Base-by-base conservation (phyloP, 2,797 vertebrate genomes). In the Cossypha caffra region DNA sequence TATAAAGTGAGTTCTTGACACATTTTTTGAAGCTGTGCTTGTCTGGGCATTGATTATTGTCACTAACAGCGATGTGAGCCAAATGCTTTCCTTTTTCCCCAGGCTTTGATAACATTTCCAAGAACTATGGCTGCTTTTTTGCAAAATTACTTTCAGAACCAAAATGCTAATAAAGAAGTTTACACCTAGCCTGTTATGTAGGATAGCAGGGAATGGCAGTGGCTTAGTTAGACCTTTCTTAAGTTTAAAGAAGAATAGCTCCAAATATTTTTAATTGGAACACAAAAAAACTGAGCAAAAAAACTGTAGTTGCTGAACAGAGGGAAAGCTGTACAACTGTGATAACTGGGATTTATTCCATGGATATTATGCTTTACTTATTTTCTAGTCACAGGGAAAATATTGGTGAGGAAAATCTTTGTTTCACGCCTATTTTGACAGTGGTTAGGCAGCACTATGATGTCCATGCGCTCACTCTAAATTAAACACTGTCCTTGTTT, bases 1-100 rank as follows among this genome's bases (percentile, higher is more conserved):
- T 58, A 95, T 61, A 91, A 95, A 96, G 76, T 76, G 76, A 74
- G 85, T 91, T 96, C 82, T 69, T 95, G 87, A 95, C 88, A 93
- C 38, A 23, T 91, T 91, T 94, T 91, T 89, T 94, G 73, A 81
- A 73, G 58, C 85, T 28, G 5, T 75, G 57, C 62, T 45, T 93
- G 73, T 82, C 86, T 50, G 74, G 51, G 51, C 20, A 11, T 91
- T 90, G 85, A 68, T 75, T 76, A 71, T 92, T 96, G 76, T 79
- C 86, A 84, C 88, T 85, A 69, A 62, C 8, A 38, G 76, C 3
- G 21, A 83, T 35, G 67, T 80, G 43, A 90, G 83, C 80, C 86
- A 95, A 95, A 86, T 13, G 25, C 42, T 83, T 92, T 31, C 72
- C 50, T 61, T 71, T 79, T 87, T 37, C 77, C 62, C 38, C 42